Evolutionary conservation across 2,797 vertebrate species (phyloP).

Genomic region (Sciurus carolinensis): DNA sequence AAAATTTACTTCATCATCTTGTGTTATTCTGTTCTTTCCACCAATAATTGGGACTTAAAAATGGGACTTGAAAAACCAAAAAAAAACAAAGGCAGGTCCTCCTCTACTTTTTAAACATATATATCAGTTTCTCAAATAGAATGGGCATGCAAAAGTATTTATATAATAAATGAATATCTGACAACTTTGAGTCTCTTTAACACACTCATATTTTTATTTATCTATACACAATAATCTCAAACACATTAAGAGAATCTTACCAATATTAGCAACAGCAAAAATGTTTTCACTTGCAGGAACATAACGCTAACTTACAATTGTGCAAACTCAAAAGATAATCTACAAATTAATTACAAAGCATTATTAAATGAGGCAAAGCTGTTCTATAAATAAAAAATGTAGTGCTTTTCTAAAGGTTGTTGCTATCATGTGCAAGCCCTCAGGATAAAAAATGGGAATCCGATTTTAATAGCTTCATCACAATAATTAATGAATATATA

Average conservation of each 20-base stretch:
- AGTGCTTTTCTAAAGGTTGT: conserved; percentile 62
- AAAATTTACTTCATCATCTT: conserved; percentile 21
- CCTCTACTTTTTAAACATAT: background rate
- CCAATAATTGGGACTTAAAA: background rate
- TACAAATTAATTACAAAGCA: conserved; percentile 63
- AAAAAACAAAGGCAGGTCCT: background rate
- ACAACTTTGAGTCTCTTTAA: conserved; percentile 11
- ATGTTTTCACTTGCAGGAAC: conserved; percentile 18
- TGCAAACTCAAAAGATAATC: conserved; percentile 57
- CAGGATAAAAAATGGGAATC: conserved; percentile 55
- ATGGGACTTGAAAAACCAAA: background rate
- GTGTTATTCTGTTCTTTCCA: background rate
- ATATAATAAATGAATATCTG: background rate
- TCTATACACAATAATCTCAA: background rate
- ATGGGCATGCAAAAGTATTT: background rate
- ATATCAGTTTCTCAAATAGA: background rate
- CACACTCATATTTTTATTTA: conserved; percentile 14
- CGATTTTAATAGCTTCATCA: conserved; percentile 58
- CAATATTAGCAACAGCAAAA: conserved; percentile 13
- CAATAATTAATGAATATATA: conserved; percentile 64
- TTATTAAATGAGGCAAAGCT: conserved; percentile 63
- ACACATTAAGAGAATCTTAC: conserved; percentile 42
- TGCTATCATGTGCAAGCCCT: conserved; percentile 59
- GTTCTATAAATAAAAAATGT: conserved; percentile 70
- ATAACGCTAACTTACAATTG: conserved; percentile 32